Evolutionary conservation across 2,113 vertebrate genomes (phyloP).

Genomic region (Gobio gobio): DNA sequence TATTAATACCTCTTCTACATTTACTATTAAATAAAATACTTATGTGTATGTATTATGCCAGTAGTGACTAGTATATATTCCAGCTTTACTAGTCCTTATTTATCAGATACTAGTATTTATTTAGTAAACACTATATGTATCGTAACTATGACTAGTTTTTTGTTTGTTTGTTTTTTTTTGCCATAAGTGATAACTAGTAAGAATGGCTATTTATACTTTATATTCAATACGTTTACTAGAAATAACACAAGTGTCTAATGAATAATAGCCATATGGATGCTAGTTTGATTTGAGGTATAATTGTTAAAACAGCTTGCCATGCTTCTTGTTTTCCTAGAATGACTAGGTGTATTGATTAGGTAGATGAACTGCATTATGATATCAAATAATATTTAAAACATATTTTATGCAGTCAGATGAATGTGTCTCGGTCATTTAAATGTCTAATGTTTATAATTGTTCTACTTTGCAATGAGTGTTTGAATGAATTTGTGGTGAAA

Average conservation of each 20-base stretch:
- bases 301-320: conserved; percentile 13
- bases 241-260: neutral
- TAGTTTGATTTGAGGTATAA: neutral
- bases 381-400: neutral
- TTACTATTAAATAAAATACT: neutral
- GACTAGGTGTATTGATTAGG: neutral
- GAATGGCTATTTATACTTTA: neutral
- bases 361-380: neutral
- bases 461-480: neutral
- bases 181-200: neutral
- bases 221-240: neutral
- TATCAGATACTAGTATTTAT: neutral
- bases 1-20: neutral
- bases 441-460: neutral
- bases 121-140: neutral
- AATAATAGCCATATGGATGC: neutral
- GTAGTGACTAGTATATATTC: neutral
- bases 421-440: neutral
- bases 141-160: neutral
- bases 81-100: neutral
- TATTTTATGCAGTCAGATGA: neutral
- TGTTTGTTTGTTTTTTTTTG: neutral
- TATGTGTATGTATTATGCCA: neutral
- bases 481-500: neutral
- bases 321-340: neutral